Evolutionary conservation across 2,797 vertebrate genomes (phyloP).

Genomic region (Benthosema pterotum): DNA sequence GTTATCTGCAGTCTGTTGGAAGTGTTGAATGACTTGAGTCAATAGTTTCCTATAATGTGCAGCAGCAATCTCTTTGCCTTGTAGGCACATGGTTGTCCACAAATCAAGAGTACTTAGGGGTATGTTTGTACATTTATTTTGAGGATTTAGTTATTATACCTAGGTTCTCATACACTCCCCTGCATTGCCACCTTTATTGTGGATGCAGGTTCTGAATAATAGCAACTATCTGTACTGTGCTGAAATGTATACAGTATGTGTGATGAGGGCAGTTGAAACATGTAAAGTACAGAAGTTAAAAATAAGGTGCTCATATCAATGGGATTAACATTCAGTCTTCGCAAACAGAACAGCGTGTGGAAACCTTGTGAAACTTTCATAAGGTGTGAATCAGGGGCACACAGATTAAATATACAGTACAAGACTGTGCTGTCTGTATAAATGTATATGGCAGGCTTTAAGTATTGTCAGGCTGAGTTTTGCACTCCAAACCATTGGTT

Average conservation of each 20-base stretch:
- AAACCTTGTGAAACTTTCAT: background rate
- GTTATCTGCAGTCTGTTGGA: too few relatives aligned
- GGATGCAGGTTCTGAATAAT: slow-evolving; percentile 40
- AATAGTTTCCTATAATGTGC: too few relatives aligned
- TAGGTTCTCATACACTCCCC: background rate
- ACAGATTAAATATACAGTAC: background rate
- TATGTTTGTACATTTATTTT: slow-evolving; percentile 1
- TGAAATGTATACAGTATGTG: slow-evolving; percentile 43
- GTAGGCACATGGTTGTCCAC: too few relatives aligned
- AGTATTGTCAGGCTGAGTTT: slow-evolving; percentile 60
- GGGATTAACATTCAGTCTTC: too few relatives aligned
- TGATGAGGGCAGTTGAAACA: slow-evolving; percentile 22
- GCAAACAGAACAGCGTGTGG: too few relatives aligned
- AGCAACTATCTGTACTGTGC: slow-evolving; percentile 50
- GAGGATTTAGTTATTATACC: slow-evolving; percentile 14
- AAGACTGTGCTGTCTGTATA: slow-evolving; percentile 64
- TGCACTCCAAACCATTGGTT: slow-evolving; percentile 58
- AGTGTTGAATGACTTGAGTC: too few relatives aligned
- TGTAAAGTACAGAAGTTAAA: slow-evolving; percentile 32
- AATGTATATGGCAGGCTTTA: slow-evolving; percentile 64
- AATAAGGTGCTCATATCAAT: too few relatives aligned
- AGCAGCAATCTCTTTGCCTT: too few relatives aligned
- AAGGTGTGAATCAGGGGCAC: background rate
- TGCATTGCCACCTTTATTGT: slow-evolving; percentile 20
- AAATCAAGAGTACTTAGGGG: too few relatives aligned